phyloP scores from a whole-genome alignment of 2,888 invertebrate genomes.

The Cheilosia impressa region DNA sequence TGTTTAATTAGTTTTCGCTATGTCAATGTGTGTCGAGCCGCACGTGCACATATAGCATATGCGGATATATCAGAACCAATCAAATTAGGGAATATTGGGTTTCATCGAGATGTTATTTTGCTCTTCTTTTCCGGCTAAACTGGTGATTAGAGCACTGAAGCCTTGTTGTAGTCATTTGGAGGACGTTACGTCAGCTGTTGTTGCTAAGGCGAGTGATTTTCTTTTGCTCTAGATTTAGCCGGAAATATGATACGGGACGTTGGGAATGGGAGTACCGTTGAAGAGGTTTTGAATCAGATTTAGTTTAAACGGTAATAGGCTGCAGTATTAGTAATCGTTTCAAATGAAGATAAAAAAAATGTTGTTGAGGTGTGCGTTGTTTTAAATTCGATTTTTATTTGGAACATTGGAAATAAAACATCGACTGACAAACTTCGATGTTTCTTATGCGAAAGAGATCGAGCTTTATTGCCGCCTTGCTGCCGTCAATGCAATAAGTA shows the following conservation, averaged over 20 bases:
- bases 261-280: too few species aligned
- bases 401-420: too few species aligned
- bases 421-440: too few species aligned
- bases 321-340: too few species aligned
- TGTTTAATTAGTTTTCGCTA: slow-evolving; percentile 56
- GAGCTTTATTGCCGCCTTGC: too few species aligned
- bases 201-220: neutral
- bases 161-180: neutral
- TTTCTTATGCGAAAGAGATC: too few species aligned
- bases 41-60: neutral
- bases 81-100: slow-evolving; percentile 39
- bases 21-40: neutral
- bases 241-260: neutral
- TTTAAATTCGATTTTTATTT: too few species aligned
- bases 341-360: too few species aligned
- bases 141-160: neutral
- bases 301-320: too few species aligned
- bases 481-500: too few species aligned
- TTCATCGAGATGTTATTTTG: neutral
- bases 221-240: neutral
- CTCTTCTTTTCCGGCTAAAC: neutral
- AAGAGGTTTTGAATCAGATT: too few species aligned
- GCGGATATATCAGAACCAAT: slow-evolving; percentile 14
- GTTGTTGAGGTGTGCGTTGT: too few species aligned
- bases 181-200: neutral